phyloP scores from a whole-genome alignment of 2,888 invertebrate species.

The Priocnemis perturbator region DNA sequence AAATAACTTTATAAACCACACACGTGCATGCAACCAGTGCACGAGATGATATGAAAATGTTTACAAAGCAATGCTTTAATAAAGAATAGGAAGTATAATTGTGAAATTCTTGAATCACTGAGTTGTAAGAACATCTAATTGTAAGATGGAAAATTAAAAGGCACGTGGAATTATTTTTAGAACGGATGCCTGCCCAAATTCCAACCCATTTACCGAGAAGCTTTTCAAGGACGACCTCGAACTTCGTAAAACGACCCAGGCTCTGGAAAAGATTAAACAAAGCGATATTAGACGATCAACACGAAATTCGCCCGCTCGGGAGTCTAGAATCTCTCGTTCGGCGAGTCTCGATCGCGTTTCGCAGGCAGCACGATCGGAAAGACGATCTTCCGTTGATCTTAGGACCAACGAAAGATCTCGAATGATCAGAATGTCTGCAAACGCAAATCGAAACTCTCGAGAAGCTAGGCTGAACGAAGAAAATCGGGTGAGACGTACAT shows the following conservation, averaged over 20 bases:
- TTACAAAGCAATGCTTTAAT: too few relatives aligned
- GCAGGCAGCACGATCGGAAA: slow-evolving; percentile 5
- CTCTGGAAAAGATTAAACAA: background rate
- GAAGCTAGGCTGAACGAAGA: background rate
- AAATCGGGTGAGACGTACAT: slow-evolving; percentile 9
- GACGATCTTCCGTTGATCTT: slow-evolving; percentile 8
- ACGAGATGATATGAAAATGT: too few relatives aligned
- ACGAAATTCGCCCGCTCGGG: slow-evolving; percentile 1
- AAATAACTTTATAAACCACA: too few relatives aligned
- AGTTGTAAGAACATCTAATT: too few relatives aligned
- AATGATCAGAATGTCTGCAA: too few relatives aligned
- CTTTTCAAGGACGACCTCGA: slow-evolving; percentile 18
- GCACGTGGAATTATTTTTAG: slow-evolving; percentile 41
- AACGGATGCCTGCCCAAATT: slow-evolving; percentile 68
- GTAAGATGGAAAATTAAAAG: too few relatives aligned
- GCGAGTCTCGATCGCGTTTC: slow-evolving; percentile 16
- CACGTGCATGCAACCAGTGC: too few relatives aligned
- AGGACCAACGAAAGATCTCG: background rate
- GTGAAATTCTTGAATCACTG: too few relatives aligned
- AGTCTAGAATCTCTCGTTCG: slow-evolving; percentile 29
- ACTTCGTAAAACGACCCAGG: slow-evolving; percentile 7
- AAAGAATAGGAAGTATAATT: too few relatives aligned
- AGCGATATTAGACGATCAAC: background rate
- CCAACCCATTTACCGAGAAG: slow-evolving; percentile 39
- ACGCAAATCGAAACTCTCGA: too few relatives aligned